phyloP scores from a whole-genome alignment of 2,888 invertebrate genomes.

The Sphaerophoria taeniata region DNA sequence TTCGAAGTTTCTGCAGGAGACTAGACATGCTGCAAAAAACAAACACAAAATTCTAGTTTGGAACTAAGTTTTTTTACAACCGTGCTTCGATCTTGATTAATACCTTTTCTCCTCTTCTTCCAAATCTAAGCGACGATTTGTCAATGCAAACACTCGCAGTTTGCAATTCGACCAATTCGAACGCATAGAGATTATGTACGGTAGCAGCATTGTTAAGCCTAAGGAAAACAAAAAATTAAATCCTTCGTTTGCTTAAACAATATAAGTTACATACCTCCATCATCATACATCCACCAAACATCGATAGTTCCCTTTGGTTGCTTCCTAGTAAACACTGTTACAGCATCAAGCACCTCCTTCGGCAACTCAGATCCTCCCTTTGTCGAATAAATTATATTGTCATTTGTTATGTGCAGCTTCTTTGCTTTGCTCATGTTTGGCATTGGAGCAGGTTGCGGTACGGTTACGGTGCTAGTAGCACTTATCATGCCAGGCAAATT shows the following conservation, averaged over 20 bases:
- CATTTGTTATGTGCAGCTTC: slow-evolving; percentile 78
- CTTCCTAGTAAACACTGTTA: slow-evolving; percentile 90
- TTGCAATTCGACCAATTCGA: slow-evolving; percentile 91
- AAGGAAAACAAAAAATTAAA: too few species aligned
- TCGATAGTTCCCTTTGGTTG: slow-evolving; percentile 92
- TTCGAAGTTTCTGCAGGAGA: slow-evolving; percentile 95
- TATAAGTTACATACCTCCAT: slow-evolving; percentile 88
- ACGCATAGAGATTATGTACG: slow-evolving; percentile 92
- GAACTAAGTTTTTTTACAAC: background rate
- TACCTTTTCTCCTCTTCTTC: slow-evolving; percentile 94
- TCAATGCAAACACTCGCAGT: slow-evolving; percentile 92
- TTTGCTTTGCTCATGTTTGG: slow-evolving; percentile 79
- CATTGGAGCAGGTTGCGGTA: slow-evolving; percentile 79
- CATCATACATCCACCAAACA: slow-evolving; percentile 99
- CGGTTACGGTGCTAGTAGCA: slow-evolving; percentile 78
- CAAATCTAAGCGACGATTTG: slow-evolving; percentile 90
- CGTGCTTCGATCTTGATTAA: background rate
- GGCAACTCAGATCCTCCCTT: slow-evolving; percentile 86
- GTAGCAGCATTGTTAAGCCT: slow-evolving; percentile 90
- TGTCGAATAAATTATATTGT: slow-evolving; percentile 85
- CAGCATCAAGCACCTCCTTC: slow-evolving; percentile 87
- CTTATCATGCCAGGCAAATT: slow-evolving; percentile 85
- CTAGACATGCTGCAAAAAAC: slow-evolving; percentile 92
- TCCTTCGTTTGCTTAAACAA: too few species aligned
- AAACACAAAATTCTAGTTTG: background rate